Evolutionary conservation across 2,113 vertebrate genomes (phyloP).

Genomic region (Cyprinodon variegatus): DNA sequence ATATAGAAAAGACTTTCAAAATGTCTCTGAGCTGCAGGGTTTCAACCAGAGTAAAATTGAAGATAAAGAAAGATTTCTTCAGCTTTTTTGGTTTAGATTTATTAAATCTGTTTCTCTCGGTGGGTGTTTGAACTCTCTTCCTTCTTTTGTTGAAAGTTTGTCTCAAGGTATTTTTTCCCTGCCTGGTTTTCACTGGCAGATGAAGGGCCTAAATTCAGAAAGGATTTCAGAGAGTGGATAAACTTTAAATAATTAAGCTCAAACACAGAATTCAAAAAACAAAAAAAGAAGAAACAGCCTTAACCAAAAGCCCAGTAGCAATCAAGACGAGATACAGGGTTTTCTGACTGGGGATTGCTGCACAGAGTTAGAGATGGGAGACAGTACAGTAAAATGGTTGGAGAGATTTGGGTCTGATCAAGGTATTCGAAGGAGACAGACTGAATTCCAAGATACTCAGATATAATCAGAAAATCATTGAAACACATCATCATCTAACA

Average conservation of each 20-base stretch:
- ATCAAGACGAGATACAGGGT: not conserved
- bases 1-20: not conserved
- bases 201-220: not conserved
- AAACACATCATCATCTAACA: no score
- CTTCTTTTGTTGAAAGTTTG: not conserved
- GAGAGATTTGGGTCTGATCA: no score
- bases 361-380: no score
- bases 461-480: no score
- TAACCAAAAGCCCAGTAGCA: not conserved
- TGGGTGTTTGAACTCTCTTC: not conserved
- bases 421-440: no score
- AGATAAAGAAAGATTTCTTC: not conserved
- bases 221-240: not conserved
- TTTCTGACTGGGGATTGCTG: not conserved
- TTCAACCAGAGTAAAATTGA: not conserved
- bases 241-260: not conserved
- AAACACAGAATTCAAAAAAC: not conserved
- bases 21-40: not conserved
- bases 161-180: not conserved
- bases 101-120: not conserved
- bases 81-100: not conserved
- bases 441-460: no score
- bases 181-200: not conserved
- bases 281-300: not conserved
- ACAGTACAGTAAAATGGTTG: no score